These are phyloP conservation scores for Macropodus opercularis DNA, from an alignment of 2,797 vertebrate genomes.

Conservation along the genomic window DNA sequence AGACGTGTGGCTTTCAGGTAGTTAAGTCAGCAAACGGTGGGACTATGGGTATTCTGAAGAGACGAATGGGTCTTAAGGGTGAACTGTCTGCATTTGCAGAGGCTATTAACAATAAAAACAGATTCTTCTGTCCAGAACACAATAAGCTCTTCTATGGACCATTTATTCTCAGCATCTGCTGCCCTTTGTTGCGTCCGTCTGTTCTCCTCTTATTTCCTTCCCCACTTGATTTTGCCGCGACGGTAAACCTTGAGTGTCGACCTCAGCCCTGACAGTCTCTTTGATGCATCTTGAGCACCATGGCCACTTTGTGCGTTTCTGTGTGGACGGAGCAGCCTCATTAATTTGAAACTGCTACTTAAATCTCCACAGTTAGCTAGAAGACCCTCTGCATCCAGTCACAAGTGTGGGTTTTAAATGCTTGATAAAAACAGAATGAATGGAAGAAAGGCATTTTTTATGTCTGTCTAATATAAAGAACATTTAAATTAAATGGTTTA, in stretches of 20 bases:
- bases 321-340: conserved; percentile 50
- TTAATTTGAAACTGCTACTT: conserved; percentile 71
- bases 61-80: conserved; percentile 2
- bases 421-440: conserved; percentile 33
- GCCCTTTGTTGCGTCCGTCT: conserved; percentile 4
- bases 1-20: conserved; percentile 26
- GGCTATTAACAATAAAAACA: conserved; percentile 26
- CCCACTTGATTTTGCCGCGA: conserved; percentile 26
- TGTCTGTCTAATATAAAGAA: not conserved
- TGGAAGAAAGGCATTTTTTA: not conserved
- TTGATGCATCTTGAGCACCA: conserved; percentile 68
- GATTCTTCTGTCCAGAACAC: conserved; percentile 5
- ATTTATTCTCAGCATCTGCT: conserved; percentile 20
- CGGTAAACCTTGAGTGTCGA: conserved; percentile 65
- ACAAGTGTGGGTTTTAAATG: conserved; percentile 46
- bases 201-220: conserved; percentile 31
- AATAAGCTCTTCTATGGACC: not conserved
- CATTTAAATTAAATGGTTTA: not conserved
- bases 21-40: conserved; percentile 30
- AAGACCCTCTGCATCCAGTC: conserved; percentile 40
- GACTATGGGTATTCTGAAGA: not conserved
- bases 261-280: conserved; percentile 49
- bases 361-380: conserved; percentile 48
- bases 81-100: not conserved
- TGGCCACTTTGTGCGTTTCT: conserved; percentile 37